Evolutionary conservation across 2,797 vertebrate genomes (phyloP).

Genomic region (Rhincodon typus): DNA sequence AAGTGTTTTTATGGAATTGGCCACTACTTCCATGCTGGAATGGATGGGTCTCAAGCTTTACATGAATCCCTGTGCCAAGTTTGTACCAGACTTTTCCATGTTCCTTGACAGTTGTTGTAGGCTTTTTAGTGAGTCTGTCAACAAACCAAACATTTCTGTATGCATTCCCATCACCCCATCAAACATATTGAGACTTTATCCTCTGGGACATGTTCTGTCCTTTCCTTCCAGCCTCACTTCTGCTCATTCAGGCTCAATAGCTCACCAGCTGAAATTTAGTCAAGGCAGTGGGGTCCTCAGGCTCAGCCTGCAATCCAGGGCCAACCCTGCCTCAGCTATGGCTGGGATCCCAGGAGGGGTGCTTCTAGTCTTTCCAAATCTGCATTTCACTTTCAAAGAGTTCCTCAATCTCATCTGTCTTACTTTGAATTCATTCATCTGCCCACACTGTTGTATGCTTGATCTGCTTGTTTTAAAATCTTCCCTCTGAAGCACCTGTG

Average conservation of each 20-base stretch:
- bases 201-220: not conserved
- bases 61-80: not conserved
- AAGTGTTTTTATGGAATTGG: not conserved
- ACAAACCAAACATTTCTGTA: not conserved
- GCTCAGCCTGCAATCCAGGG: not conserved
- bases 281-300: not conserved
- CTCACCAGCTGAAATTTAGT: not conserved
- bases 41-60: not conserved
- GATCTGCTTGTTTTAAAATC: not conserved
- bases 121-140: not conserved
- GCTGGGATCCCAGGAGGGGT: not conserved
- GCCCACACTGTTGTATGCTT: not conserved
- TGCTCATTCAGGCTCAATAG: not conserved
- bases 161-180: not conserved
- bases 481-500: not conserved
- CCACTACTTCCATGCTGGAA: not conserved
- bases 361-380: not conserved
- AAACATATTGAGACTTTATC: not conserved
- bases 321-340: not conserved
- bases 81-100: not conserved
- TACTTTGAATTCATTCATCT: not conserved
- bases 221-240: not conserved
- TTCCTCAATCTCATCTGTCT: not conserved
- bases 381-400: not conserved
- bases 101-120: not conserved